Evolutionary conservation across 2,888 invertebrate genomes (phyloP).

Genomic region (Halictus ligatus): DNA sequence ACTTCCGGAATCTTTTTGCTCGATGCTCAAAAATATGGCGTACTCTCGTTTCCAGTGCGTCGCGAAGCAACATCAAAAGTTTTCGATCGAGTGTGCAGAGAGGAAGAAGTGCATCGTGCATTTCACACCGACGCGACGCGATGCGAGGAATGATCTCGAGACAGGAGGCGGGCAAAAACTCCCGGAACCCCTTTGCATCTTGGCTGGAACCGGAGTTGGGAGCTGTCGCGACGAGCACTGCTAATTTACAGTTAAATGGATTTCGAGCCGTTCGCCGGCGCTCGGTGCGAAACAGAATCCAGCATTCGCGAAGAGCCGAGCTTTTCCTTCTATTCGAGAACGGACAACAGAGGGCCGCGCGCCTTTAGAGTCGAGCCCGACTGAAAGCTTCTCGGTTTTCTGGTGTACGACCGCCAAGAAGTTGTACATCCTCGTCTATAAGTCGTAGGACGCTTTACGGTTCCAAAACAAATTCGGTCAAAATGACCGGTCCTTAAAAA

Average conservation of each 20-base stretch:
- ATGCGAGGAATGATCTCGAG: not conserved
- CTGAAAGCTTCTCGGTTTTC: slow-evolving; percentile 17
- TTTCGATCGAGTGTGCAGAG: not conserved
- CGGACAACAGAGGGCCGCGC: not conserved
- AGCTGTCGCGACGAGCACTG: slow-evolving; percentile 22
- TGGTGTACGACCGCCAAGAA: not conserved
- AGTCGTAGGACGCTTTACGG: not conserved
- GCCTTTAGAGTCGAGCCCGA: slow-evolving; percentile 9
- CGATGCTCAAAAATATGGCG: not conserved
- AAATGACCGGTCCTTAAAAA: too few species aligned
- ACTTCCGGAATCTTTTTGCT: not conserved
- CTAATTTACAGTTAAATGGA: slow-evolving; percentile 62
- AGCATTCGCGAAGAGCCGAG: slow-evolving; percentile 14
- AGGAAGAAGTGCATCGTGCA: not conserved
- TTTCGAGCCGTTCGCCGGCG: slow-evolving; percentile 45
- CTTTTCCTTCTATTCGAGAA: slow-evolving; percentile 11
- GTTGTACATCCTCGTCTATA: not conserved
- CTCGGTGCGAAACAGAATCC: slow-evolving; percentile 41
- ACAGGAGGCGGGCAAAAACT: not conserved
- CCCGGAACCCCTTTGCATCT: not conserved
- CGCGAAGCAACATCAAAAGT: not conserved
- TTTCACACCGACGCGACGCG: not conserved
- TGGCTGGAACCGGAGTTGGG: not conserved
- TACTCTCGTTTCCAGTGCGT: not conserved
- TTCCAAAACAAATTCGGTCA: too few species aligned